Conservation (phyloP, 2,888 invertebrate genomes). For the Acholoe squamosa region DNA sequence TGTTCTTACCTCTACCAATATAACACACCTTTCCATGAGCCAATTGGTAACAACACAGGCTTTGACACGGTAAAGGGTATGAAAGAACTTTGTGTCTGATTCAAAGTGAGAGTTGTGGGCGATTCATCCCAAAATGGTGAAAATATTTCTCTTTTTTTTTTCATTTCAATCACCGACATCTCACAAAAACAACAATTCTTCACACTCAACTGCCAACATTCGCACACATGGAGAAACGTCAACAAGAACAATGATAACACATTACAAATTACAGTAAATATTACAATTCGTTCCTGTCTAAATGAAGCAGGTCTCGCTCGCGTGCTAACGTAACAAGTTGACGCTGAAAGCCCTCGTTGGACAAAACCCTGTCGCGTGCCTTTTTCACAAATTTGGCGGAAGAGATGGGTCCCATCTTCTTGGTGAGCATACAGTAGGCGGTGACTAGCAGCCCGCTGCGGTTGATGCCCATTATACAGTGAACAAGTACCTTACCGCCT, state of each 20-base stretch:
- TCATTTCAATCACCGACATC: not conserved
- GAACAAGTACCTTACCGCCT: slow-evolving; percentile 71
- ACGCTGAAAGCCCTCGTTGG: slow-evolving; percentile 67
- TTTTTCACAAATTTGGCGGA: slow-evolving; percentile 68
- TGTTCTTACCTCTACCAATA: too few species aligned
- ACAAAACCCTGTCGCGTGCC: slow-evolving; percentile 66
- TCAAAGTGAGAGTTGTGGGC: too few species aligned
- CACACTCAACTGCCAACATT: not conserved
- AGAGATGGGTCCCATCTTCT: slow-evolving; percentile 70
- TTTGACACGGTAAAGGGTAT: too few species aligned
- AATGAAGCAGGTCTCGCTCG: slow-evolving; percentile 62
- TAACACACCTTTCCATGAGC: too few species aligned
- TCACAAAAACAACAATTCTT: not conserved
- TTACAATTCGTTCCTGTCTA: slow-evolving; percentile 64
- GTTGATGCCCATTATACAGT: slow-evolving; percentile 73
- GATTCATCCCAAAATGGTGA: too few species aligned
- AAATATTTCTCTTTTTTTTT: too few species aligned
- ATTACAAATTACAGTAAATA: slow-evolving; percentile 2
- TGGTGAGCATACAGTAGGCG: slow-evolving; percentile 70
- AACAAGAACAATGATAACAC: not conserved
- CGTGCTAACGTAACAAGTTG: slow-evolving; percentile 64
- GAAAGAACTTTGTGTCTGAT: too few species aligned
- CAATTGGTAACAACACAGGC: too few species aligned
- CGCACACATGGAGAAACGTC: not conserved
- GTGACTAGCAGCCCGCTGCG: slow-evolving; percentile 70